Evolutionary conservation across 2,113 vertebrate genomes (phyloP).

Genomic region (Ascaphus truei): DNA sequence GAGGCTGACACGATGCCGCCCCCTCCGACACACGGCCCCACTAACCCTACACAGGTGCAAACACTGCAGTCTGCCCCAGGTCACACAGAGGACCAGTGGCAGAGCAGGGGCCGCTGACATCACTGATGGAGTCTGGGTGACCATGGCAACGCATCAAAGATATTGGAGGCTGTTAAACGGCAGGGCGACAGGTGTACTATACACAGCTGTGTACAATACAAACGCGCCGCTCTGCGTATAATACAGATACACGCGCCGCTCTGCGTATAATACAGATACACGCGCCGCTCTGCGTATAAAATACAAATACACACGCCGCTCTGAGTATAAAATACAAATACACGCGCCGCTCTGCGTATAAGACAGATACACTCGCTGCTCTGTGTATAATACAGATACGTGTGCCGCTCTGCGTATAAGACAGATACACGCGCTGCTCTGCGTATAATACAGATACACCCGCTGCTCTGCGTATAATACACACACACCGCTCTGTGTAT

Average conservation of each 20-base stretch:
- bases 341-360: neutral
- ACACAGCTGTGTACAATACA: neutral
- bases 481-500: neutral
- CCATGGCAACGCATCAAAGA: no score
- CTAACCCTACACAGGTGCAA: no score
- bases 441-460: neutral
- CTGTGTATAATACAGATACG: neutral
- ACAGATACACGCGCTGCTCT: neutral
- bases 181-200: no score
- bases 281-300: neutral
- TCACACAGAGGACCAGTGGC: no score
- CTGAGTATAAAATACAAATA: neutral
- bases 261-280: neutral
- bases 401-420: neutral
- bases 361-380: neutral
- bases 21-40: no score
- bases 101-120: no score
- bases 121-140: no score
- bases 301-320: neutral
- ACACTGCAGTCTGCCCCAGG: no score
- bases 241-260: neutral
- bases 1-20: no score
- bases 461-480: neutral
- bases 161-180: no score
- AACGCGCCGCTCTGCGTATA: neutral